These are phyloP conservation scores for Aurelia coerulea DNA, from an alignment of 30 jellyfish, hydroid and myxozoan species.

Conservation along the genomic window DNA sequence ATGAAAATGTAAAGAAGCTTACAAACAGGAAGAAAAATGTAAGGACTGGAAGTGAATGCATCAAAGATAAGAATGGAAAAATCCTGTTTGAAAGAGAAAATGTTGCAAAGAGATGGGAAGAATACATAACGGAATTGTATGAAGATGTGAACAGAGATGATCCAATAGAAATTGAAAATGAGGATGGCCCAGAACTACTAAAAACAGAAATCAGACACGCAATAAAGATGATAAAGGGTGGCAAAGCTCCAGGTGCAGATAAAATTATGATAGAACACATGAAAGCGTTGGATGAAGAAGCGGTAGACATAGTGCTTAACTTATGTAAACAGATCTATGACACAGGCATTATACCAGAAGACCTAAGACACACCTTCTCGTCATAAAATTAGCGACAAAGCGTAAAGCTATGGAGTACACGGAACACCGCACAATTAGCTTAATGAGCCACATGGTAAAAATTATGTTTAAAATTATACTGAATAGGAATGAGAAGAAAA, in stretches of 20 bases:
- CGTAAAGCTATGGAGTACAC: slow-evolving; percentile 5
- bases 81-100: not conserved
- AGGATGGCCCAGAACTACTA: not conserved
- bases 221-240: not conserved
- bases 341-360: slow-evolving; percentile 8
- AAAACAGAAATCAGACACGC: not conserved
- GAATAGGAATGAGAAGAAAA: slow-evolving; percentile 7
- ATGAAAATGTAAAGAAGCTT: too few species aligned
- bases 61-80: not conserved
- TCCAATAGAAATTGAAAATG: not conserved
- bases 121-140: not conserved
- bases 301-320: not conserved
- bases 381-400: slow-evolving; percentile 1
- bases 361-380: slow-evolving; percentile 2
- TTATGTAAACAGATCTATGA: slow-evolving; percentile 5
- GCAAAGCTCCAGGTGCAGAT: slow-evolving; percentile 8
- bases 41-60: not conserved
- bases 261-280: slow-evolving; percentile 2
- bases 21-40: too few species aligned
- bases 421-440: slow-evolving; percentile 19
- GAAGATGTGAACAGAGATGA: not conserved
- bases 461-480: not conserved
- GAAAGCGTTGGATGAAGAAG: slow-evolving; percentile 17
- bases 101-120: not conserved
- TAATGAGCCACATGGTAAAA: slow-evolving; percentile 8